Evolutionary conservation across 23 tunicate genomes (phyloP).

Genomic region (Ciona savignyi): DNA sequence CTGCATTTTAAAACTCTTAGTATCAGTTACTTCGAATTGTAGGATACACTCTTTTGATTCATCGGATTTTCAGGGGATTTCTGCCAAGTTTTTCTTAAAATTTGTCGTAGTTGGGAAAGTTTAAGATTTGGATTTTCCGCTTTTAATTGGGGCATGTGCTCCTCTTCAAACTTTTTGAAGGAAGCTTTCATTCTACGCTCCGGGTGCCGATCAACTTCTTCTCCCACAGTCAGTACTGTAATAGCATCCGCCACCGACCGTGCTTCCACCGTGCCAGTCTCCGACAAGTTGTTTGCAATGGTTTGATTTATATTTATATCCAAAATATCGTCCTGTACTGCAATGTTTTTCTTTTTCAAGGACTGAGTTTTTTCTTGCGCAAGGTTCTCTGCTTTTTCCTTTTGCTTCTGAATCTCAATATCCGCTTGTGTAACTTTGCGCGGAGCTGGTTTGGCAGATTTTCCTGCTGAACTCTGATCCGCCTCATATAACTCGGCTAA

Average conservation of each 20-base stretch:
- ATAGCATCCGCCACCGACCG: conserved; percentile 90
- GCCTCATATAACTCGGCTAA: conserved; percentile 59
- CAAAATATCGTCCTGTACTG: conserved; percentile 29
- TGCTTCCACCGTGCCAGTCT: conserved; percentile 51
- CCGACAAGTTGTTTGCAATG: conserved; percentile 20
- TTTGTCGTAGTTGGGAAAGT: conserved; percentile 71
- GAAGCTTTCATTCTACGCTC: conserved; percentile 93
- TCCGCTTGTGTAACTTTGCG: conserved; percentile 73
- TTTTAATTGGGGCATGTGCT: conserved; percentile 58
- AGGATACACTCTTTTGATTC: conserved; percentile 37
- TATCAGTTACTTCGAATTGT: conserved; percentile 33
- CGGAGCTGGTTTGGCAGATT: conserved; percentile 35
- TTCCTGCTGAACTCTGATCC: conserved; percentile 47
- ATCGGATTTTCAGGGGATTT: conserved; percentile 97
- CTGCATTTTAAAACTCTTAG: neutral
- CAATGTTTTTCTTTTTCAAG: conserved; percentile 33
- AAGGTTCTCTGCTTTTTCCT: conserved; percentile 25
- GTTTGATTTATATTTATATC: conserved; percentile 65
- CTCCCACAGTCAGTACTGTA: conserved; percentile 26
- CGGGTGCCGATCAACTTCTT: conserved; percentile 74
- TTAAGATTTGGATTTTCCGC: conserved; percentile 64
- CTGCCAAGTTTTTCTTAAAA: conserved; percentile 79
- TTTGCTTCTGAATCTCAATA: conserved; percentile 15
- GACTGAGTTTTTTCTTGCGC: conserved; percentile 10
- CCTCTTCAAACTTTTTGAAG: conserved; percentile 75